Base-by-base conservation (phyloP, 2,888 invertebrate genomes). In the Nemotelus nigrinus region DNA sequence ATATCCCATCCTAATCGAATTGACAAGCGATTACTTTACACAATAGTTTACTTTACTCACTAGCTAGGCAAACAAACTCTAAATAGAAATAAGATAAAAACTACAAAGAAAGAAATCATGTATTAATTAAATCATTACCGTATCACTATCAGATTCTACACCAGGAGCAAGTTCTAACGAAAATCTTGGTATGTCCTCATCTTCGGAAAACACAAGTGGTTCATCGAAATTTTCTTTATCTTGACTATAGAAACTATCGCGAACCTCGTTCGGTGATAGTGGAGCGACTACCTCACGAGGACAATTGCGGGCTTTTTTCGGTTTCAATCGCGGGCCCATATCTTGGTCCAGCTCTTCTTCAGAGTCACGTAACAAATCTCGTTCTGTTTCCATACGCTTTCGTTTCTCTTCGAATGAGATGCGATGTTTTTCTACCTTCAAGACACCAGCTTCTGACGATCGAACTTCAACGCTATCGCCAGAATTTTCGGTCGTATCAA, bases 171-270 rank as follows among this genome's bases (percentile, higher is more conserved):
- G 86, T 86, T 87, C 87, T 83, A 84, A 79, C 76, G 87, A 87
- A 83, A 85, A 86, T 79, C 86, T 84, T 81, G 86, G 86, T 82
- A 89, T 88, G 81, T 89, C 90, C 78, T 90, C 90, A 83, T 90
- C 90, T 81, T 90, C 91, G 77, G 91, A 91, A 85, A 91, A 91
- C 80, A 89, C 89, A 79, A 91, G 83, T 76, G 88, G 87, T 81
- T 91, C 91, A 81, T 91, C 90, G 74, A 83, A 86, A 72, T 89
- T 89, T 82, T 91, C 91, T 83, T 90, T 90, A 82, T 91, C 90
- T 78, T 89, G 89, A 77, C 89, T 89, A 84, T 90, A 89, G 84
- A 90, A 91, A 84, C 91, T 91, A 82, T 91, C 89, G 80, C 89
- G 88, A 7, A 74, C 41, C 39, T 8, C 39, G 41, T 41, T 48